Evolutionary conservation across 2,797 vertebrate genomes (phyloP).

Genomic region (Microctenopoma lineatum): DNA sequence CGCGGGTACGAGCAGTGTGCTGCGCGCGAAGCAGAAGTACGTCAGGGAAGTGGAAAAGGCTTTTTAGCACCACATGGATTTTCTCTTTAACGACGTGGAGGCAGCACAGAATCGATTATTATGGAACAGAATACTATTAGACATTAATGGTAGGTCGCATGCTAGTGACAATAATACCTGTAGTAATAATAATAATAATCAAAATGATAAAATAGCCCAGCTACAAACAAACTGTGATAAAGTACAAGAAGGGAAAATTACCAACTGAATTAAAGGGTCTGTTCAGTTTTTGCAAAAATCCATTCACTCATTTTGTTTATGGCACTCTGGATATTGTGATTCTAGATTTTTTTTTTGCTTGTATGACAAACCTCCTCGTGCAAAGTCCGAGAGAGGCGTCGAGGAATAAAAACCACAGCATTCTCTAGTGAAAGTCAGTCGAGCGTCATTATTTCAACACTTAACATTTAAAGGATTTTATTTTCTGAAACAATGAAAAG

Average conservation of each 20-base stretch:
- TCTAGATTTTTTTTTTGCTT: conserved; percentile 31
- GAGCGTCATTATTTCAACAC: conserved; percentile 54
- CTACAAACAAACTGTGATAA: conserved; percentile 39
- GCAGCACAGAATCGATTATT: conserved; percentile 29
- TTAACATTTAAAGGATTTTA: conserved; percentile 57
- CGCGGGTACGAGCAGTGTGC: conserved; percentile 34
- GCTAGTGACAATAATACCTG: conserved; percentile 16
- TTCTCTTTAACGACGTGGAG: conserved; percentile 30
- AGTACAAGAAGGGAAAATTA: conserved; percentile 9
- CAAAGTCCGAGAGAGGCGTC: conserved; percentile 22
- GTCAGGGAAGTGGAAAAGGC: conserved; percentile 39
- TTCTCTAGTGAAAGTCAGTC: conserved; percentile 52
- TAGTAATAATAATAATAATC: background rate
- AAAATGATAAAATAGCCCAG: conserved; percentile 33
- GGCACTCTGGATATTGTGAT: conserved; percentile 59
- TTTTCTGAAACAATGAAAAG: conserved; percentile 59
- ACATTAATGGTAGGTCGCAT: conserved; percentile 35
- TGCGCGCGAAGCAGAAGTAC: conserved; percentile 61
- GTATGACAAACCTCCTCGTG: conserved; percentile 30
- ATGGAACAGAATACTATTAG: conserved; percentile 38
- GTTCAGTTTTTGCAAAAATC: conserved; percentile 56
- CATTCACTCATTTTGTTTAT: conserved; percentile 48
- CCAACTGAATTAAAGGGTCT: conserved; percentile 73
- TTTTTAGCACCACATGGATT: conserved; percentile 70
- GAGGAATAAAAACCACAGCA: conserved; percentile 53